Evolutionary conservation across 2,113 vertebrate genomes (phyloP).

Genomic region (Saccopteryx leptura): DNA sequence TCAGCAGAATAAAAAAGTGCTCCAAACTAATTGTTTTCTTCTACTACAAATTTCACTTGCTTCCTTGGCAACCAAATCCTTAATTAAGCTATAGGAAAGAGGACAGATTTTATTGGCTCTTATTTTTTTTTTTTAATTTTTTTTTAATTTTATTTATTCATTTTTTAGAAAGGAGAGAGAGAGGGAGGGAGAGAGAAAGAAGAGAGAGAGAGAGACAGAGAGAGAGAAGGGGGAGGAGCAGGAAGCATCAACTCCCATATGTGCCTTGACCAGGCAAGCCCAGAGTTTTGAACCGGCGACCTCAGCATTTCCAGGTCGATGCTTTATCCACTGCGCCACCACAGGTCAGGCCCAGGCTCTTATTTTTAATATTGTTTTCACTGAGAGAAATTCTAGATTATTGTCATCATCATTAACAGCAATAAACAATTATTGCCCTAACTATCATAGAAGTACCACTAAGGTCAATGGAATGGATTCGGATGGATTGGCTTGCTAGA

Average conservation of each 20-base stretch:
- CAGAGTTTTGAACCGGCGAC: no score
- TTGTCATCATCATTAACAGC: neutral
- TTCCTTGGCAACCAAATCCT: slow-evolving; percentile 24
- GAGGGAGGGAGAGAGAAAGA: no score
- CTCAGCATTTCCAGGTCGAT: no score
- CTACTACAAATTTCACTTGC: neutral
- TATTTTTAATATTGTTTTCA: neutral
- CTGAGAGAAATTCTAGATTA: slow-evolving; percentile 4
- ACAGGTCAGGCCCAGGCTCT: no score
- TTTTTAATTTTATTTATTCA: no score
- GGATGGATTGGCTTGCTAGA: neutral
- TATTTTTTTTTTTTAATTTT: slow-evolving; percentile 37
- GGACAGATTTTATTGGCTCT: neutral
- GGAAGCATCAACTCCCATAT: no score
- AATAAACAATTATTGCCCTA: slow-evolving; percentile 10
- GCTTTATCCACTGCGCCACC: no score
- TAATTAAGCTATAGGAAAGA: slow-evolving; percentile 1
- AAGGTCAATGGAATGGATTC: slow-evolving; percentile 15
- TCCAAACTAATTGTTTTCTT: slow-evolving; percentile 37
- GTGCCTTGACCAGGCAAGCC: no score
- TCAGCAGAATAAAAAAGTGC: slow-evolving; percentile 34
- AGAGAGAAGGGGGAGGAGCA: no score
- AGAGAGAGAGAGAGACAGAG: no score
- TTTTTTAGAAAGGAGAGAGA: no score
- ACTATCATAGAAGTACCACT: neutral